phyloP scores from a whole-genome alignment of 1,140 invertebrate genomes.

The Cydia strobilella region DNA sequence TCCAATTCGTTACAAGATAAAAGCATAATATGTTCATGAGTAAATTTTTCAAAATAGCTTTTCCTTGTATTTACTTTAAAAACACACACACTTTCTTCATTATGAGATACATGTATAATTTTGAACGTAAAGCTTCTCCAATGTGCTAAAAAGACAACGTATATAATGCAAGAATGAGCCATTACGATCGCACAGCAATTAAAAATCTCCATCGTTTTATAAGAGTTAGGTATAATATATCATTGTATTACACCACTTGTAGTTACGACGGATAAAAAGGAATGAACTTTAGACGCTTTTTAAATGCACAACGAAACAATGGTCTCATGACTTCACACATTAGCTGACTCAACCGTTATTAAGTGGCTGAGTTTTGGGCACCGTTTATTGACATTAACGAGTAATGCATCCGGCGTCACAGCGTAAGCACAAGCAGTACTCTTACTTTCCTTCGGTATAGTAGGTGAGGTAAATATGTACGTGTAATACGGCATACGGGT shows the following conservation, averaged over 20 bases:
- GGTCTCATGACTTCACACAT: slow-evolving; percentile 34
- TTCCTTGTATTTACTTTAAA: too few species aligned
- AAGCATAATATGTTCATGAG: neutral
- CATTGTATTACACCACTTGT: neutral
- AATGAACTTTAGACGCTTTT: slow-evolving; percentile 3
- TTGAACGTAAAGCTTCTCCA: too few species aligned
- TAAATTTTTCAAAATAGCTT: too few species aligned
- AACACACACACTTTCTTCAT: too few species aligned
- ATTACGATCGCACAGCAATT: neutral
- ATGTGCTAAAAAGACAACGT: too few species aligned
- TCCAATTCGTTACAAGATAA: neutral
- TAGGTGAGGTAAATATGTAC: too few species aligned
- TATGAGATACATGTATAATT: too few species aligned
- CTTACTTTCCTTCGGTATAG: neutral
- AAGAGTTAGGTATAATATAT: neutral
- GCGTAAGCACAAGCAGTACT: neutral
- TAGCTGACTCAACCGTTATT: slow-evolving; percentile 67
- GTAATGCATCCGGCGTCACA: slow-evolving; percentile 58
- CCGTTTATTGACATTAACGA: slow-evolving; percentile 74
- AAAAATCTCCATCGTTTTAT: neutral
- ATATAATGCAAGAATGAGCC: neutral
- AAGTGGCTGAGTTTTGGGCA: slow-evolving; percentile 64
- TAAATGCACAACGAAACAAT: slow-evolving; percentile 13
- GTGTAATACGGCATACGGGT: too few species aligned
- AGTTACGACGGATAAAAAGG: slow-evolving; percentile 1